Evolutionary conservation across 2,797 vertebrate genomes (phyloP).

Genomic region (Philypnodon macrostomus): DNA sequence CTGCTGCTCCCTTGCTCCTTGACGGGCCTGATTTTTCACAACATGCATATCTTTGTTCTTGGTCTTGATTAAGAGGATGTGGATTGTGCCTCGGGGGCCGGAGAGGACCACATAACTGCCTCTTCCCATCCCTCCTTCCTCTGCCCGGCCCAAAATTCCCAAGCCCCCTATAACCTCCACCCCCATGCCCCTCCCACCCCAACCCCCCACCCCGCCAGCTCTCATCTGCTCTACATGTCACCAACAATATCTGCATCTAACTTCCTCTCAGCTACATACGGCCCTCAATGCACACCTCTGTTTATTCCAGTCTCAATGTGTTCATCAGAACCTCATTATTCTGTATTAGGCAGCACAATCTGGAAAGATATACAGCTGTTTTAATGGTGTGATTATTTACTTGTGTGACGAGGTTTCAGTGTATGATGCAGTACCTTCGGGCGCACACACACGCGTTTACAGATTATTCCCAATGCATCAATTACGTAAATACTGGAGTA

Average conservation of each 20-base stretch:
- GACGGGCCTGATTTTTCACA: slow-evolving; percentile 61
- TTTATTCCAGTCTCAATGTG: slow-evolving; percentile 25
- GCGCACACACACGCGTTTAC: not conserved
- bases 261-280: slow-evolving; percentile 10
- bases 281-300: not conserved
- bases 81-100: slow-evolving; percentile 45
- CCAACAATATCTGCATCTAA: slow-evolving; percentile 26
- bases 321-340: slow-evolving; percentile 7
- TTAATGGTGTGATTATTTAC: slow-evolving; percentile 1
- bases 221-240: slow-evolving; percentile 24
- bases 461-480: not conserved
- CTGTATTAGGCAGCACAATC: slow-evolving; percentile 8
- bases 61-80: slow-evolving; percentile 59
- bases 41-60: slow-evolving; percentile 62
- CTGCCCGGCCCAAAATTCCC: slow-evolving; percentile 12
- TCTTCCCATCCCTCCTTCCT: slow-evolving; percentile 17
- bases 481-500: slow-evolving; percentile 1
- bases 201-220: slow-evolving; percentile 4
- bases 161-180: slow-evolving; percentile 4
- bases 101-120: slow-evolving; percentile 35
- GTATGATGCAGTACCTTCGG: not conserved
- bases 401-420: not conserved
- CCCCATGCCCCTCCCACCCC: too few relatives aligned
- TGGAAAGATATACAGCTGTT: slow-evolving; percentile 2
- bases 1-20: slow-evolving; percentile 33